A percentile compares a stretch with the other conserved stretches of the same genome.
phyloP scores from a whole-genome alignment of 2,113 vertebrate species.

The Nycticryphes semicollaris region DNA sequence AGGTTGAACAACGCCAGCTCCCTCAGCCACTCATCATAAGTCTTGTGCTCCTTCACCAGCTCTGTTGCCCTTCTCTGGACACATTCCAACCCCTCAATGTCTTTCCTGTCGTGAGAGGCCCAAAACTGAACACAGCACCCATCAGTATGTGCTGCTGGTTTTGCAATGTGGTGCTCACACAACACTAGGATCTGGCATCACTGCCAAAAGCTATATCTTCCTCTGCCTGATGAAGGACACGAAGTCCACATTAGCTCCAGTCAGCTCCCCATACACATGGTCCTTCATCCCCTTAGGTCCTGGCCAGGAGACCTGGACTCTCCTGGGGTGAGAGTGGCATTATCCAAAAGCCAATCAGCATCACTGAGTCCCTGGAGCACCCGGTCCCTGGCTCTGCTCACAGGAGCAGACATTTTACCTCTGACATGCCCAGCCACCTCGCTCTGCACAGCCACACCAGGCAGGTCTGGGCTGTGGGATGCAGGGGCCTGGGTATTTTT shows the following conservation, averaged over 20 bases:
- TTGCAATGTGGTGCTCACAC: rapidly evolving
- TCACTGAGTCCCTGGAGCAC: rapidly evolving
- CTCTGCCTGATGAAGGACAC: background rate
- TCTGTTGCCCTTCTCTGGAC: background rate
- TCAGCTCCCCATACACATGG: background rate
- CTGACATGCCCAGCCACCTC: rapidly evolving
- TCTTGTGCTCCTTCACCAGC: background rate
- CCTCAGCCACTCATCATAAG: background rate
- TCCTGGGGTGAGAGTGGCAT: too few species aligned
- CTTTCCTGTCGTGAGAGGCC: background rate
- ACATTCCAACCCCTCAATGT: background rate
- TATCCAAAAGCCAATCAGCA: rapidly evolving
- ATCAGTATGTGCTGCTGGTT: background rate
- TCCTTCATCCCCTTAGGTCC: background rate
- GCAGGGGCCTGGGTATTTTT: constrained; percentile 11
- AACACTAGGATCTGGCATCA: background rate
- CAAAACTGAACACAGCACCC: background rate
- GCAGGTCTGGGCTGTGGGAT: background rate
- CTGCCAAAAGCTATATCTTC: background rate
- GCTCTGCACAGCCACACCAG: rapidly evolving
- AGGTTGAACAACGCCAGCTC: background rate
- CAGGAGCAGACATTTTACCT: background rate
- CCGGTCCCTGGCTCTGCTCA: rapidly evolving
- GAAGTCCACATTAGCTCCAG: background rate
- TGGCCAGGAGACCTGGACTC: background rate